phyloP scores from a whole-genome alignment of 2,888 invertebrate genomes.

The Yponomeuta malinellus region DNA sequence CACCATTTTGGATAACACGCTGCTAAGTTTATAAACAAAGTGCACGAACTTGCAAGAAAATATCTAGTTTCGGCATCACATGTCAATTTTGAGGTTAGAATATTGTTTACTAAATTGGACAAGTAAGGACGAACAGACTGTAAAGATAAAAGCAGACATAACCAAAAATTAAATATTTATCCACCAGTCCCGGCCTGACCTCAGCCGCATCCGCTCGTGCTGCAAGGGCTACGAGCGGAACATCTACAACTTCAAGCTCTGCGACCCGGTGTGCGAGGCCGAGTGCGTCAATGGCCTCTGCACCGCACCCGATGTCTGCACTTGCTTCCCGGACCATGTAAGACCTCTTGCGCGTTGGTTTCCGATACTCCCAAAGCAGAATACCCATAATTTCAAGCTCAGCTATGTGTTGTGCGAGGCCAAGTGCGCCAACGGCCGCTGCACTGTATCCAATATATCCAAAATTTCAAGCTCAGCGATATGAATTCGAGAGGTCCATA shows the following conservation, averaged over 20 bases:
- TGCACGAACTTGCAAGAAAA: too few relatives aligned
- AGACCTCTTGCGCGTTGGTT: slow-evolving; percentile 43
- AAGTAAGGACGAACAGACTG: too few relatives aligned
- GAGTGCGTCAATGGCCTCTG: slow-evolving; percentile 80
- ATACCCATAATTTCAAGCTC: slow-evolving; percentile 66
- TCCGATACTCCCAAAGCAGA: slow-evolving; percentile 42
- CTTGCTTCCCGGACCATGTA: slow-evolving; percentile 77
- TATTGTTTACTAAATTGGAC: too few relatives aligned
- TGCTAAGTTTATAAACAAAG: too few relatives aligned
- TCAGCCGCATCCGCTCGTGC: slow-evolving; percentile 81
- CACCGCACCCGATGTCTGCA: slow-evolving; percentile 78
- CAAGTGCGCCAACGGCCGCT: slow-evolving; percentile 78
- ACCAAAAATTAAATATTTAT: not conserved
- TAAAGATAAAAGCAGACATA: too few relatives aligned
- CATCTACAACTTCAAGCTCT: slow-evolving; percentile 67
- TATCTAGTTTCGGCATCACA: too few relatives aligned
- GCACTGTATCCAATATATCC: slow-evolving; percentile 72
- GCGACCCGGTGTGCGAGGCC: slow-evolving; percentile 76
- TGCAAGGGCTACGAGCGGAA: slow-evolving; percentile 82
- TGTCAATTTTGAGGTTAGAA: too few relatives aligned
- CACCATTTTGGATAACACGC: too few relatives aligned
- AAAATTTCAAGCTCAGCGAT: too few relatives aligned
- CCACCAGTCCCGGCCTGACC: slow-evolving; percentile 73
- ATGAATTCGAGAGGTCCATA: too few relatives aligned
- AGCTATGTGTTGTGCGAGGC: slow-evolving; percentile 78